phyloP scores from a whole-genome alignment of 2,797 vertebrate genomes.

The Intellagama lesueurii region DNA sequence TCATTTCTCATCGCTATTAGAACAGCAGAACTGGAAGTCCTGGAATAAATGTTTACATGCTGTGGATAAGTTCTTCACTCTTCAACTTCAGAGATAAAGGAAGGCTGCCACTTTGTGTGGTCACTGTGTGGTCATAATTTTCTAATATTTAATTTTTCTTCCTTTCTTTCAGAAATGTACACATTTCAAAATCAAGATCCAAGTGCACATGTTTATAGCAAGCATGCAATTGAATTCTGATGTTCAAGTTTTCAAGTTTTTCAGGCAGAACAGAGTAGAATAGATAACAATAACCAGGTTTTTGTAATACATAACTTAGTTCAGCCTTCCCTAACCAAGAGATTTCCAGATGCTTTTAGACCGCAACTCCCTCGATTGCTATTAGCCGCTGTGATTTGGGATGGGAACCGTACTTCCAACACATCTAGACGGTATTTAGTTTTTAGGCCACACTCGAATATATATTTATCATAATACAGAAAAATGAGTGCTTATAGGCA shows the following conservation, averaged over 20 bases:
- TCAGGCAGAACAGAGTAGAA: not conserved
- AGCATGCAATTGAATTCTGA: not conserved
- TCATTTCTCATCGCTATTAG: not conserved
- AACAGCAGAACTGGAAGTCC: not conserved
- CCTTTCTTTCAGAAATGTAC: not conserved
- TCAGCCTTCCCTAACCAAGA: not conserved
- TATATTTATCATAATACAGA: not conserved
- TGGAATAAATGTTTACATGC: conserved; percentile 26
- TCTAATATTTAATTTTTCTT: conserved; percentile 12
- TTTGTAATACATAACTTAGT: not conserved
- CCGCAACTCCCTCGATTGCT: not conserved
- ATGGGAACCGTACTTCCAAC: not conserved
- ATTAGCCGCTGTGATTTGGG: not conserved
- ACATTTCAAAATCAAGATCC: conserved; percentile 12
- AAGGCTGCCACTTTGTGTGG: conserved; percentile 4
- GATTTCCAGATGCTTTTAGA: not conserved
- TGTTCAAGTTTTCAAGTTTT: not conserved
- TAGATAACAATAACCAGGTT: not conserved
- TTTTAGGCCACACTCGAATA: not conserved
- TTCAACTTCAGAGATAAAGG: not conserved
- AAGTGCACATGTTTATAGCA: conserved; percentile 5
- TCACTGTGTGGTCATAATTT: not conserved
- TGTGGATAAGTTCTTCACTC: not conserved
- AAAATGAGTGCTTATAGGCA: not conserved
- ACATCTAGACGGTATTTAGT: not conserved